Conservation (phyloP, 2,797 vertebrate species). For the Mycteria americana region DNA sequence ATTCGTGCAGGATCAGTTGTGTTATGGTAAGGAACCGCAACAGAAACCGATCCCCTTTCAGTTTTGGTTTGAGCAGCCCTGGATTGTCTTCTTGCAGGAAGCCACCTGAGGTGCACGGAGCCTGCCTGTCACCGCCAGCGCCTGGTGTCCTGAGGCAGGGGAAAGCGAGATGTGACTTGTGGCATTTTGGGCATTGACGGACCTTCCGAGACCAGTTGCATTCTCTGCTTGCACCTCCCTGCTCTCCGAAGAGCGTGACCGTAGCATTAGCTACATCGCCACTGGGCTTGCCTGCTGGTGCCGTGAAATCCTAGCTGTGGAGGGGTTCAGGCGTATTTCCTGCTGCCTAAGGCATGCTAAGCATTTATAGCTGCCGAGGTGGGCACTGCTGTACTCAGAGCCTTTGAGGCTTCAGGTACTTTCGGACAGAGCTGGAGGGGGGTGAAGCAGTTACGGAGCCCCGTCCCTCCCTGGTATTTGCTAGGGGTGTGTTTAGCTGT, state of each 20-base stretch:
- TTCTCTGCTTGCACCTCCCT: neutral
- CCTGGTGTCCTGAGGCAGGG: neutral
- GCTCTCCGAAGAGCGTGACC: neutral
- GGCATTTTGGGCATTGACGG: neutral
- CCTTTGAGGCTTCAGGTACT: neutral
- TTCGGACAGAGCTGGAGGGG: neutral
- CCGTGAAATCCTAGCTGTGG: neutral
- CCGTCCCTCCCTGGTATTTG: neutral
- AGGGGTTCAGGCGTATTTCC: constrained; percentile 19
- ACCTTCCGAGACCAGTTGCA: rapidly evolving
- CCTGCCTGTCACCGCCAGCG: rapidly evolving
- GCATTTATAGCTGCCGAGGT: neutral
- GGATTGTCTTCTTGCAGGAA: neutral
- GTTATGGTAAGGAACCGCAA: neutral
- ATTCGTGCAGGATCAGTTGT: neutral
- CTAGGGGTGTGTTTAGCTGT: neutral
- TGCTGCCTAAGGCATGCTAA: neutral
- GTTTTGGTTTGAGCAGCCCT: neutral
- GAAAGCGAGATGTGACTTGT: neutral
- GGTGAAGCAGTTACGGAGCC: neutral
- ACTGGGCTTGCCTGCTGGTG: neutral
- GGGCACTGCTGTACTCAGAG: neutral
- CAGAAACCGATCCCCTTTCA: neutral
- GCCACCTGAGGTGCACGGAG: neutral
- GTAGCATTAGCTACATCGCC: neutral